These are phyloP conservation scores for Mythimna pallens DNA, from an alignment of 2,888 invertebrate genomes.

Conservation along the genomic window DNA sequence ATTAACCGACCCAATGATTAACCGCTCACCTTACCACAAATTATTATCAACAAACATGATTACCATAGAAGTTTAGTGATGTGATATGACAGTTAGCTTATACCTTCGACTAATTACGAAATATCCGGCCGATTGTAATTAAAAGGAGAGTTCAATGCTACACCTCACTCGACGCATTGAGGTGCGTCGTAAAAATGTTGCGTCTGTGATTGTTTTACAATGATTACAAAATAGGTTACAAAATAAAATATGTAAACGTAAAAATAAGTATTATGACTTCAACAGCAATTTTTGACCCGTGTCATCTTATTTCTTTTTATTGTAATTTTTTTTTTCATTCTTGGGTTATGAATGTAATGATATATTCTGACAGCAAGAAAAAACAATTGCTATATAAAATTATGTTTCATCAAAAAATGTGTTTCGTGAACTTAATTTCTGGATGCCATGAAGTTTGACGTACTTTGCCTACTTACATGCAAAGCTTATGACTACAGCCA, in stretches of 20 bases:
- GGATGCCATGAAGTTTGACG: not conserved
- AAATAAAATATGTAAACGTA: slow-evolving; percentile 27
- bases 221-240: slow-evolving; percentile 11
- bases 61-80: slow-evolving; percentile 60
- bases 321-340: slow-evolving; percentile 3
- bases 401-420: not conserved
- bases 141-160: slow-evolving; percentile 69
- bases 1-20: slow-evolving; percentile 56
- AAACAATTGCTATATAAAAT: not conserved
- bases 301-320: slow-evolving; percentile 22
- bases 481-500: slow-evolving; percentile 37
- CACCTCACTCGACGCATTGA: slow-evolving; percentile 38
- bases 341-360: not conserved
- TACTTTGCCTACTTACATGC: slow-evolving; percentile 13
- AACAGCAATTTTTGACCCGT: slow-evolving; percentile 11
- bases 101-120: slow-evolving; percentile 56
- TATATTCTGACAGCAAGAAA: not conserved
- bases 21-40: slow-evolving; percentile 60
- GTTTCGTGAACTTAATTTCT: slow-evolving; percentile 11
- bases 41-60: slow-evolving; percentile 52
- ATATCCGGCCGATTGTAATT: slow-evolving; percentile 68
- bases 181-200: slow-evolving; percentile 49
- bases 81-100: slow-evolving; percentile 45
- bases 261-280: slow-evolving; percentile 29
- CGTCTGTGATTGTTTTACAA: slow-evolving; percentile 23